Evolutionary conservation across 2,797 vertebrate genomes (phyloP).

Genomic region (Onychomys arenicola): DNA sequence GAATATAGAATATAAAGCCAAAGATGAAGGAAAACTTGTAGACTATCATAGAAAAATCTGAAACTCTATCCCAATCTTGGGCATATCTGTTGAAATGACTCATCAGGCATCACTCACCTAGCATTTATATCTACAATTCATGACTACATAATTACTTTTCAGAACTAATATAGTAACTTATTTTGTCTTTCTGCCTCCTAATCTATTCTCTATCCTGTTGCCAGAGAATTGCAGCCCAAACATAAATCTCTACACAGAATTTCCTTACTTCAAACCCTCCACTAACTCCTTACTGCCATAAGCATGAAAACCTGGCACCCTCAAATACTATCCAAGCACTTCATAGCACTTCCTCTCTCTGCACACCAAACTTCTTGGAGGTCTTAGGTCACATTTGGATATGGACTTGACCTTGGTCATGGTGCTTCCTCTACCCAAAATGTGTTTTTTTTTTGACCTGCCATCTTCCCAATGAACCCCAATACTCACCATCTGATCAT

Average conservation of each 20-base stretch:
- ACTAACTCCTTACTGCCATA: background rate
- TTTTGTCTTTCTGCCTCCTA: background rate
- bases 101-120: background rate
- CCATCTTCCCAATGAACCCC: background rate
- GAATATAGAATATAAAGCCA: background rate
- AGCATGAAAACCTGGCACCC: background rate
- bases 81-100: conserved; percentile 10
- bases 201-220: background rate
- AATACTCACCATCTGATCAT: background rate
- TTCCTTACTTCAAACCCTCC: background rate
- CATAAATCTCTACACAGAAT: background rate
- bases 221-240: background rate
- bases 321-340: background rate
- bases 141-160: background rate
- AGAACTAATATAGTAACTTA: background rate
- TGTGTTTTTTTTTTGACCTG: background rate
- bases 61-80: background rate
- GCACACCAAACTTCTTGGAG: background rate
- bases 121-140: background rate
- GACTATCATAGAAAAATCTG: background rate
- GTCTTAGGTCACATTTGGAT: background rate
- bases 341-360: conserved; percentile 1
- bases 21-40: background rate
- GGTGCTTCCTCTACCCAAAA: background rate
- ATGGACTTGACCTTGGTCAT: background rate